Conservation (phyloP, 2,113 vertebrate species). For the Cygnus atratus region DNA sequence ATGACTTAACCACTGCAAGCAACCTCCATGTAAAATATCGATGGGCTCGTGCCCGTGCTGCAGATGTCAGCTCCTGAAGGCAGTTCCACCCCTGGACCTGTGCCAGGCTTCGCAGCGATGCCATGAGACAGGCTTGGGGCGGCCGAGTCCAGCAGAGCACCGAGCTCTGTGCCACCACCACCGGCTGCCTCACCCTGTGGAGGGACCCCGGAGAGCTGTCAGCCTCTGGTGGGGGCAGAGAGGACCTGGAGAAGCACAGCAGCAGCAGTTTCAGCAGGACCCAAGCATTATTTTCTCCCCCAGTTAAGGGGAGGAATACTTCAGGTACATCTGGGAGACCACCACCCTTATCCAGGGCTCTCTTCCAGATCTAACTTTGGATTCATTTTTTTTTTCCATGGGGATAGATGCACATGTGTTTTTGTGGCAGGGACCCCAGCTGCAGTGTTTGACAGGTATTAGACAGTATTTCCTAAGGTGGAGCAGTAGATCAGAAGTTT, state of each 20-base stretch:
- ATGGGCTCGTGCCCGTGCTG: not conserved
- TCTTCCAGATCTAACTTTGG: not conserved
- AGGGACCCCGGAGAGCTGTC: not conserved
- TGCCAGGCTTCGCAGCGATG: not conserved
- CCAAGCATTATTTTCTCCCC: not conserved
- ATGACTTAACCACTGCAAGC: not conserved
- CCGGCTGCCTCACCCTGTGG: not conserved
- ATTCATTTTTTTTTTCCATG: fast-evolving
- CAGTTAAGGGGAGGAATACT: not conserved
- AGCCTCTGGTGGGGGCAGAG: not conserved
- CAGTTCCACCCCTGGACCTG: not conserved
- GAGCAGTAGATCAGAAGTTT: not conserved
- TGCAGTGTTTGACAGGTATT: not conserved
- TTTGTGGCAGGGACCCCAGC: not conserved
- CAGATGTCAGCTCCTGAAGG: not conserved
- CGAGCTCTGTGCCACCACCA: not conserved
- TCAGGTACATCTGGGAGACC: not conserved
- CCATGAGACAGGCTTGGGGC: not conserved
- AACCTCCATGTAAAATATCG: not conserved
- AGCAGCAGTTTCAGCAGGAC: not conserved
- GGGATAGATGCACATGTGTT: fast-evolving
- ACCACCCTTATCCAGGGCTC: not conserved
- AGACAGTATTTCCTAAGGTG: fast-evolving
- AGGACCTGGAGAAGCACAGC: too few species aligned
- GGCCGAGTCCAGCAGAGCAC: too few species aligned